Evolutionary conservation across 2,113 vertebrate species (phyloP), one percentile per base, ranked within the genome.

Genomic region (Plecotus auritus): DNA sequence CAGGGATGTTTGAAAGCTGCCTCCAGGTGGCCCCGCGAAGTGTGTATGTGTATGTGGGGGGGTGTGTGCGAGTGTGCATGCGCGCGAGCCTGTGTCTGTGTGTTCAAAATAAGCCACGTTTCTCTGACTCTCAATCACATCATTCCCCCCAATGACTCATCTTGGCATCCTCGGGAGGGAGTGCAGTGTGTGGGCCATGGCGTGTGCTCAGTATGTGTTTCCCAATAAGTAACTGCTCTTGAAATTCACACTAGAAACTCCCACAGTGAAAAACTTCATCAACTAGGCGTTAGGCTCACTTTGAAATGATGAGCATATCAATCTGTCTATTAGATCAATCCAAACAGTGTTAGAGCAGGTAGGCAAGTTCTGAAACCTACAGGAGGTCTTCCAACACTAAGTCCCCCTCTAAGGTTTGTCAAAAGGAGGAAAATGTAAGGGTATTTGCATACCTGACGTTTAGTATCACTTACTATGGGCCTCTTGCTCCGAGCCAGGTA

Each of bases 1-100:
- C 84, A 95, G 94, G 77, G 81, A 83, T 77, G 96, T 95, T 95
- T 97, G 74, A 96, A 81, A 67, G 90, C 90, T 90, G 82, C 35
- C 40, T 88, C 30, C 85, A 95, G 84, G 96, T 94, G 14, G 94
- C 85, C 76, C 87, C 28, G 64, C 95, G 87, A 90, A 95, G 93
- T 92, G 45, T 92, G 91, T 54, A 8, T 42, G 26, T 51, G 26
- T 56, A 35, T n/a, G 22, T 23, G 40, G 9, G 5, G 26, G 17
- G 17, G 18, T 10, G 45, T 4, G 9, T 8, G 61, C 35, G n/a
- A 8, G 0, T 37, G 74, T 2, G 7, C 66, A 17, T 67, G 13
- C 14, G 37, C 5, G 5, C 35, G 40, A 1, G 7, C 26, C 40
- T 9, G 18, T 35, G 12, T 12, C 61, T 32, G 28, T 64, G 61